Conservation (phyloP, 2,888 invertebrate species). For the Sipha maydis region DNA sequence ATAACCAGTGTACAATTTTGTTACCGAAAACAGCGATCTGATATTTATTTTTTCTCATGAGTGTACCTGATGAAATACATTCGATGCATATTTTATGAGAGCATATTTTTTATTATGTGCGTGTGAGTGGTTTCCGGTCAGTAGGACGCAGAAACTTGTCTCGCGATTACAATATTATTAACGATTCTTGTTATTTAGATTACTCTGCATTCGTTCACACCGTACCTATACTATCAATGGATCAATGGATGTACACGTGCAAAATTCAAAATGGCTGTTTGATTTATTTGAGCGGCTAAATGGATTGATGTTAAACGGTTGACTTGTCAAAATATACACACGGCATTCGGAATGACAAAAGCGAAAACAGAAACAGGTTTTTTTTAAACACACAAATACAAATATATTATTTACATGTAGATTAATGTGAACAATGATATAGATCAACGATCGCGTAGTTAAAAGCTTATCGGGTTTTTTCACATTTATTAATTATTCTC, state of each 20-base stretch:
- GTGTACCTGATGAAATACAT: constrained; percentile 6
- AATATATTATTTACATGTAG: background rate
- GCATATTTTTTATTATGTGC: background rate
- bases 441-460: constrained; percentile 13
- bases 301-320: constrained; percentile 5
- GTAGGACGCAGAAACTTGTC: constrained; percentile 49
- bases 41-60: background rate
- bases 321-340: constrained; percentile 34
- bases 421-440: constrained; percentile 19
- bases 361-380: constrained; percentile 53
- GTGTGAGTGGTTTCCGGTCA: constrained; percentile 43
- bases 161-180: constrained; percentile 36
- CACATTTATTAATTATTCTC: background rate
- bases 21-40: constrained; percentile 4
- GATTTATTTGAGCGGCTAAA: constrained; percentile 41
- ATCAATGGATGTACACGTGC: background rate
- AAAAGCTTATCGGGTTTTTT: constrained; percentile 1
- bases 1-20: constrained; percentile 5
- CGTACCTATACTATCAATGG: background rate
- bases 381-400: background rate
- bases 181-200: background rate
- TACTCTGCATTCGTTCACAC: background rate
- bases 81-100: background rate
- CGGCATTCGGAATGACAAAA: constrained; percentile 21
- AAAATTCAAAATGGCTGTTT: constrained; percentile 21